Conservation (phyloP, 2,797 vertebrate species). For the Melanotaenia boesemani region DNA sequence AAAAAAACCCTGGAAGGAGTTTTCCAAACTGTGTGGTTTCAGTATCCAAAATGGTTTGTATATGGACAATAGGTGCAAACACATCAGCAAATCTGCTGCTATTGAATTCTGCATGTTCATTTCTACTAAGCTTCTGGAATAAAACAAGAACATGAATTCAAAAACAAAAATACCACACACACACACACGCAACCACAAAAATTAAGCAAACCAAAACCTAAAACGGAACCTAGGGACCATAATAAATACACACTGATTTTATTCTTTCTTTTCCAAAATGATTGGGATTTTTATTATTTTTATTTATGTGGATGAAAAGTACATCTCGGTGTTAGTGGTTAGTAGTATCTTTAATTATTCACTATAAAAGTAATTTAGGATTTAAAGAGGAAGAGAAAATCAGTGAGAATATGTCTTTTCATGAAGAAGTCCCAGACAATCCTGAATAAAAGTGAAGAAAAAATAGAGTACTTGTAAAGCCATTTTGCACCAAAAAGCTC, state of each 20-base stretch:
- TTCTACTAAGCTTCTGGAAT: no score
- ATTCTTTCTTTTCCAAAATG: not conserved
- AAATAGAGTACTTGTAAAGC: not conserved
- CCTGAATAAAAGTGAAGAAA: not conserved
- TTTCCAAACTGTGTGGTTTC: no score
- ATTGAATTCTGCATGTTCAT: no score
- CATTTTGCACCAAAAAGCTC: slow-evolving; percentile 9
- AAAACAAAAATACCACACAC: no score
- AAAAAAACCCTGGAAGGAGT: no score
- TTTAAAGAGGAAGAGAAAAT: not conserved
- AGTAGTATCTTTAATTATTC: no score
- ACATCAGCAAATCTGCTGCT: no score
- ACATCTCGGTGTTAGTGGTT: no score
- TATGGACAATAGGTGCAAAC: no score
- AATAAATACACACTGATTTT: not conserved
- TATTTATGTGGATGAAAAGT: not conserved
- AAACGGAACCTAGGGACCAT: not conserved
- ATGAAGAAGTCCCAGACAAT: not conserved
- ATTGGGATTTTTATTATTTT: not conserved
- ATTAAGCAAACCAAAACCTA: not conserved
- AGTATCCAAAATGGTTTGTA: no score
- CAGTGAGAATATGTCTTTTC: not conserved
- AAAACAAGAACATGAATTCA: no score
- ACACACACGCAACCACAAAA: not conserved
- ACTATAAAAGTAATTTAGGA: not conserved